Percentiles rank a stretch among this genome's conserved stretches.
phyloP scores from a whole-genome alignment of 2,888 invertebrate genomes.

The Mythimna ferrago region DNA sequence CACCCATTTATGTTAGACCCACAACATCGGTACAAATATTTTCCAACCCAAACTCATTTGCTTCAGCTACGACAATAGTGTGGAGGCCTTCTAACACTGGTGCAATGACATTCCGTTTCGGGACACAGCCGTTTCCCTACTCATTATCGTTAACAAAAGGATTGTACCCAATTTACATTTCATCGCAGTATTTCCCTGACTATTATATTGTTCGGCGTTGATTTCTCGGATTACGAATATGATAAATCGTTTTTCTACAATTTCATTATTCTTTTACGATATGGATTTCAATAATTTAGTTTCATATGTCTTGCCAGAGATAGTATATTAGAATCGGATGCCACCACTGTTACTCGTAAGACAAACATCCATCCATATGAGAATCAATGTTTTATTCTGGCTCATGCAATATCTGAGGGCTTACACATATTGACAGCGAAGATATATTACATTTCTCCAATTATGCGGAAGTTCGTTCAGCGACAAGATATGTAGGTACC shows the following conservation, averaged over 20 bases:
- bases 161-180: constrained; percentile 82
- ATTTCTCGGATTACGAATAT: constrained; percentile 46
- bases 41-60: constrained; percentile 59
- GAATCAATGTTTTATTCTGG: constrained; percentile 66
- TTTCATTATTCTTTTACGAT: constrained; percentile 22
- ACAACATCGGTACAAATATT: constrained; percentile 63
- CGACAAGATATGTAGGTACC: constrained; percentile 29
- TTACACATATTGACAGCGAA: constrained; percentile 63
- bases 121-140: constrained; percentile 75
- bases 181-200: constrained; percentile 68
- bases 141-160: constrained; percentile 84
- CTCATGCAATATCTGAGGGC: constrained; percentile 59
- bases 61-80: constrained; percentile 47
- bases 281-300: constrained; percentile 23
- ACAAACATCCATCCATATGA: constrained; percentile 62
- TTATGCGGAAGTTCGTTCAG: constrained; percentile 65
- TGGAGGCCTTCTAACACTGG: constrained; percentile 62
- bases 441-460: constrained; percentile 64
- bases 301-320: not conserved
- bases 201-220: constrained; percentile 67
- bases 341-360: constrained; percentile 24
- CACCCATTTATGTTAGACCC: constrained; percentile 73
- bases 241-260: constrained; percentile 30
- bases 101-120: constrained; percentile 70
- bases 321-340: constrained; percentile 23